Percentiles rank a stretch among this genome's conserved stretches.
These are phyloP conservation scores for Phylloscopus trochilus DNA, from an alignment of 2,113 vertebrate species.

Conservation along the genomic window DNA sequence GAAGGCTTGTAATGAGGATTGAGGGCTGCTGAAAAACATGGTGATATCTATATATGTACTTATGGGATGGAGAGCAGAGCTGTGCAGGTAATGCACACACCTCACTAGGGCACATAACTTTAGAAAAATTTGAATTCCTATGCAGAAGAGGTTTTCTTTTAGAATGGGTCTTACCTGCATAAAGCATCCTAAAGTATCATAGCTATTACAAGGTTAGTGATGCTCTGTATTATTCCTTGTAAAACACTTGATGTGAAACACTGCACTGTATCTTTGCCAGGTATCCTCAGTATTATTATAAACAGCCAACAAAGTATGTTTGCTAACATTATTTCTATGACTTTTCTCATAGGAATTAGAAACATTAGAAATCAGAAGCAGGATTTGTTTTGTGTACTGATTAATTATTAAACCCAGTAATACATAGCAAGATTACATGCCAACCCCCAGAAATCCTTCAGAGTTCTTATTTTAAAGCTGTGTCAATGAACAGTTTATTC, in stretches of 20 bases:
- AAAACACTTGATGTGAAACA: not conserved
- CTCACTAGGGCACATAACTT: not conserved
- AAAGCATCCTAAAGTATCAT: not conserved
- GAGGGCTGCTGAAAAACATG: not conserved
- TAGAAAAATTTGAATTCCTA: not conserved
- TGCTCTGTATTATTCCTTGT: not conserved
- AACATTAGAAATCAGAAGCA: not conserved
- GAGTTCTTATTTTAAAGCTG: constrained; percentile 41
- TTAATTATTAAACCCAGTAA: not conserved
- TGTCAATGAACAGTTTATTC: constrained; percentile 19
- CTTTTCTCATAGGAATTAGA: not conserved
- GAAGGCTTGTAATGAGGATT: not conserved
- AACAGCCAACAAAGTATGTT: not conserved
- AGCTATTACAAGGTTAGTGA: not conserved
- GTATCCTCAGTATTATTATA: not conserved
- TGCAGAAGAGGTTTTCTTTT: not conserved
- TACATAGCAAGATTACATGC: not conserved
- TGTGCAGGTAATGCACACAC: not conserved
- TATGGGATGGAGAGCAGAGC: not conserved
- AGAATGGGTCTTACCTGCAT: not conserved
- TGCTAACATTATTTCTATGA: not conserved
- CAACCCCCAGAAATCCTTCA: constrained; percentile 11
- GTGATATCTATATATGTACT: not conserved
- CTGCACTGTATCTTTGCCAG: not conserved
- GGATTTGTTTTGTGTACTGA: not conserved